Evolutionary conservation across 2,888 invertebrate species (phyloP).

Genomic region (Pachydiplax longipennis): DNA sequence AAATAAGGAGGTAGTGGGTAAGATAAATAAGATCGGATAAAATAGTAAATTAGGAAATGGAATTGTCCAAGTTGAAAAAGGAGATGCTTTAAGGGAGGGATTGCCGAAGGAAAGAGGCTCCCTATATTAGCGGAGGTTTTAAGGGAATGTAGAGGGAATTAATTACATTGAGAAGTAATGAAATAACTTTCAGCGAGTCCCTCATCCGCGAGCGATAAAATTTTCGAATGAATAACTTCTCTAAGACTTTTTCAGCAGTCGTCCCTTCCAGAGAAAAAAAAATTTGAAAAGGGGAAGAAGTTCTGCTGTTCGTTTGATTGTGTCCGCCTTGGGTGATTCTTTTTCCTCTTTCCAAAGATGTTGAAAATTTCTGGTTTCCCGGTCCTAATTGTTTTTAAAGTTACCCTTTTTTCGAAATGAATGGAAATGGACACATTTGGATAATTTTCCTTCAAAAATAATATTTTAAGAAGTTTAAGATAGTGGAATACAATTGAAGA

Average conservation of each 20-base stretch:
- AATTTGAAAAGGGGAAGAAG: background rate
- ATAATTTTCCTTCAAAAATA: background rate
- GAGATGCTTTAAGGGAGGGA: background rate
- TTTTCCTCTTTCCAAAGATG: background rate
- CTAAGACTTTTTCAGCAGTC: background rate
- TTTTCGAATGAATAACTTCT: background rate
- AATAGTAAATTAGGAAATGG: background rate
- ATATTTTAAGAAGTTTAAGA: too few species aligned
- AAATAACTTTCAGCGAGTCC: background rate
- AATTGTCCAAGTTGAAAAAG: background rate
- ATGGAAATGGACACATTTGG: background rate
- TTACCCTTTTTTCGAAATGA: background rate
- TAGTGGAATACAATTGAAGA: too few species aligned
- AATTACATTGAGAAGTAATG: background rate
- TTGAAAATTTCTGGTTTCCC: background rate
- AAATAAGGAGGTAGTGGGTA: background rate
- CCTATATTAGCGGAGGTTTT: background rate
- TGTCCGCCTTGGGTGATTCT: background rate
- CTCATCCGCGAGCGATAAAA: background rate
- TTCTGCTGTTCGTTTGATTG: background rate
- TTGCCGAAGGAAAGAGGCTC: background rate
- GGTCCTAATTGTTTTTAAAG: background rate
- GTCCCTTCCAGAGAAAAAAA: background rate
- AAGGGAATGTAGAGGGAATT: background rate
- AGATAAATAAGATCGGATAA: background rate